These are phyloP conservation scores for Epizoanthus rinbou DNA, from an alignment of 92 coral and sea anemone species.

Conservation along the genomic window DNA sequence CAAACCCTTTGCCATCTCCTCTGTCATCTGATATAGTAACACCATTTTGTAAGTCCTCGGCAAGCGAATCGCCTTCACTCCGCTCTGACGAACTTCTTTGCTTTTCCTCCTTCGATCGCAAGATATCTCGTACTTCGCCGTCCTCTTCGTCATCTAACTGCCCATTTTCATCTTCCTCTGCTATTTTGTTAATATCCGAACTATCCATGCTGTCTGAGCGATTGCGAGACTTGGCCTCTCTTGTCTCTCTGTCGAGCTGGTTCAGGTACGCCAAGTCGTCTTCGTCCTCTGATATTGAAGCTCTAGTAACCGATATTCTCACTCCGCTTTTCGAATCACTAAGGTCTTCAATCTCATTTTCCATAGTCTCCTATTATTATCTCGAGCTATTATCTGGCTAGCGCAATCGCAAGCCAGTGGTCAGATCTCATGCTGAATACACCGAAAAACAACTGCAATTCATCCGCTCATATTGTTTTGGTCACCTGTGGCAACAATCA, in stretches of 20 bases:
- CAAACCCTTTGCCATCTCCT: background rate
- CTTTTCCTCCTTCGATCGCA: background rate
- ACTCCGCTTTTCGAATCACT: constrained; percentile 65
- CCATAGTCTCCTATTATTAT: constrained; percentile 57
- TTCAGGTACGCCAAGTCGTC: constrained; percentile 30
- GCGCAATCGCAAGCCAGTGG: background rate
- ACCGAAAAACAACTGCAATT: background rate
- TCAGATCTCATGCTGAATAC: constrained; percentile 13
- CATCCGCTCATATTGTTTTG: background rate
- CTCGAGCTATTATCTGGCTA: background rate
- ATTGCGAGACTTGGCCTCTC: background rate
- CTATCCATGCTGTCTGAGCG: constrained; percentile 50
- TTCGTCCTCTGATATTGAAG: constrained; percentile 77
- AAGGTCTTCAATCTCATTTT: constrained; percentile 54
- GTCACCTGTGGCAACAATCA: constrained; percentile 42
- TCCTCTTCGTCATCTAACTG: constrained; percentile 45
- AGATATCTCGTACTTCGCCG: background rate
- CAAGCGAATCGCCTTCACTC: constrained; percentile 49
- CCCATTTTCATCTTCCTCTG: constrained; percentile 44
- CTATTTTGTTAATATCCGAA: constrained; percentile 49
- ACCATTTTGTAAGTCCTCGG: constrained; percentile 61
- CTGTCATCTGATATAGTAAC: constrained; percentile 46
- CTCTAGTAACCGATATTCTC: constrained; percentile 70
- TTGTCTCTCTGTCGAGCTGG: constrained; percentile 3
- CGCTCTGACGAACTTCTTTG: constrained; percentile 35